Evolutionary conservation across 2,797 vertebrate genomes (phyloP), one percentile per base, ranked within the genome.

Genomic region (Nannoperca australis): DNA sequence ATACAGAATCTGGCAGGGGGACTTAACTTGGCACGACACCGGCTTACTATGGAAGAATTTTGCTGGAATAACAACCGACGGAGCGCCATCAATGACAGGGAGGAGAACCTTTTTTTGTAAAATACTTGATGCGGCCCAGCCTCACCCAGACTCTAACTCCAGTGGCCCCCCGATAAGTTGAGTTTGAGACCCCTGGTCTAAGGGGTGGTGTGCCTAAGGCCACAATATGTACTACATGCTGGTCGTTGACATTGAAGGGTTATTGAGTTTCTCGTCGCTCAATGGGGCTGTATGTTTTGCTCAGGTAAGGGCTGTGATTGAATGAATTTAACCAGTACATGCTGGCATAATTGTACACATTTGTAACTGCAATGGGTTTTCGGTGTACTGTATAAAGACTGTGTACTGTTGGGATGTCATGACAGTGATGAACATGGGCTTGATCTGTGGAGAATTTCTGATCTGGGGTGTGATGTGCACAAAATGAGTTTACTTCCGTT

Each of bases 221-320:
- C 40, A 69, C 32, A 80, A 27, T 60, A 44, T 71, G 73, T 72
- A 36, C 42, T 54, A 73, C 77, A 79, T 40, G 65, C 70, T 66
- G 84, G 75, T 62, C 66, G 74, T 1, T 80, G 82, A 76, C 76
- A 83, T 32, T 78, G 64, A 72, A 56, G 51, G 40, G 55, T 76
- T 76, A 44, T 53, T 75, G 36, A 73, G 59, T 70, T 44, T 68
- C 54, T 54, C 18, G 4, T 63, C 53, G 77, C 70, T 75, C 47
- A 50, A 0, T 47, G 44, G 49, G 45, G 27, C 40, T 73, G 34
- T 17, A n/a, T 64, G 72, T 67, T 82, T 38, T 36, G 47, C 20
- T 68, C 2, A 45, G 76, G 36, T 66, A 65, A 73, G 3, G 12
- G 1, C n/a, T 61, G 27, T 38, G 73, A 79, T 18, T 64, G 59